Evolutionary conservation across 2,888 invertebrate genomes (phyloP), one percentile per base, ranked within the genome.

Genomic region (Apomyelois bistriatella): DNA sequence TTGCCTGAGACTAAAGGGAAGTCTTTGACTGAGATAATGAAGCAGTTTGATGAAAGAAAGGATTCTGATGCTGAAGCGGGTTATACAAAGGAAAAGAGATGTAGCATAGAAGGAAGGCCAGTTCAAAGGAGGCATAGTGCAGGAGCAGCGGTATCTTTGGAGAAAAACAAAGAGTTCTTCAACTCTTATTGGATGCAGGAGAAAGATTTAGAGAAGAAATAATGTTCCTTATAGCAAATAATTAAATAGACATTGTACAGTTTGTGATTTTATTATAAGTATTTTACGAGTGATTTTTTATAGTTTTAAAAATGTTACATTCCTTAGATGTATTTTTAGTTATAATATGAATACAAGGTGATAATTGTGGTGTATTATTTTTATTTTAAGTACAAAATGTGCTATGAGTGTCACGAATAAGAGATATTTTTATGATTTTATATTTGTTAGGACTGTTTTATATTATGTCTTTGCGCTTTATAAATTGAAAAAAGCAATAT

Each of bases 1-100:
- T 77, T 95, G 1, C 94, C 94, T 1, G 95, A 95, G 77, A 95
- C 95, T 0, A 93, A 93, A 65, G 94, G 94, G 9, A 93, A 93
- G 62, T 92, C 92, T 46, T 77, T 95, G 57, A 90, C 91, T 48
- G 94, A 95, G 66, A 94, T 95, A 10, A 94, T 94, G 83, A 91
- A 82, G 56, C 88, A 88, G 56, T 94, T 94, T 58, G 91, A 91
- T 48, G 87, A 83, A 3, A 84, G 80, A 66, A 80, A 79, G 53
- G 79, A 82, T 0, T 53, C 59, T 22, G 85, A 85, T 36, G 85
- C 90, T 1, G 86, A 88, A 63, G 60, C 66, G 1, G 86, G 84
- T 3, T 78, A 68, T 38, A 62, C 58, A n/a, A 74, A 75, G 51
- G 76, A 74, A 42, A 80, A 79, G 52, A 64, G 67, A 10, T 60